phyloP scores from a whole-genome alignment of 2,888 invertebrate species.

The Graphium colonna region DNA sequence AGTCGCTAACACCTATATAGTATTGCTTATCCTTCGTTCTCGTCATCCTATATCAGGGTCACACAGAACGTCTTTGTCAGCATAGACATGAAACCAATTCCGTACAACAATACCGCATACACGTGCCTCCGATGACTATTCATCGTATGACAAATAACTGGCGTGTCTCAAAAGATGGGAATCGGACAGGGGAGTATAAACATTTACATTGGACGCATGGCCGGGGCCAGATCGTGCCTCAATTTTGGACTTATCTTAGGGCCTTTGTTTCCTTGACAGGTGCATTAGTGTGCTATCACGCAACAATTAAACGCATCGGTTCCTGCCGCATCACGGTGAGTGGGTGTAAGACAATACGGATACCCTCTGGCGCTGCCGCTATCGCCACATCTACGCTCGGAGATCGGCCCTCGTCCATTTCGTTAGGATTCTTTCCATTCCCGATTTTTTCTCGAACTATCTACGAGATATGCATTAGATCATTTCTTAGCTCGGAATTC shows the following conservation, averaged over 20 bases:
- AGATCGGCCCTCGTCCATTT: slow-evolving; percentile 43
- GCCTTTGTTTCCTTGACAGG: slow-evolving; percentile 78
- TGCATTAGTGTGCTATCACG: slow-evolving; percentile 76
- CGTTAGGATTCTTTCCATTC: slow-evolving; percentile 54
- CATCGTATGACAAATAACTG: slow-evolving; percentile 69
- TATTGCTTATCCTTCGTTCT: too few species aligned
- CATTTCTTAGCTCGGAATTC: background rate
- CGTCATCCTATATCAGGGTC: too few species aligned
- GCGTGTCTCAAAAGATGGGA: slow-evolving; percentile 61
- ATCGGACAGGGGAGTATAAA: slow-evolving; percentile 74
- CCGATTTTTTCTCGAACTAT: background rate
- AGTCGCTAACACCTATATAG: too few species aligned
- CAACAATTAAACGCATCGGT: slow-evolving; percentile 76
- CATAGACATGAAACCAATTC: background rate
- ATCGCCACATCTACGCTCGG: slow-evolving; percentile 27
- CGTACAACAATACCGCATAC: background rate
- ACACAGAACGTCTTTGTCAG: background rate
- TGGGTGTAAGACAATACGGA: slow-evolving; percentile 37
- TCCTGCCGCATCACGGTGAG: slow-evolving; percentile 66
- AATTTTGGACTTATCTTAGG: slow-evolving; percentile 72
- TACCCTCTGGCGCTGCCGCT: slow-evolving; percentile 31
- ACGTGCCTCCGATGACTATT: slow-evolving; percentile 24
- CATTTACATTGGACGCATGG: slow-evolving; percentile 70
- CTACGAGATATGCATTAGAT: background rate
- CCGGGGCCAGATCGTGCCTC: slow-evolving; percentile 58